Evolutionary conservation across 2,888 invertebrate species (phyloP).

Genomic region (Eudasyphora cyanicolor): DNA sequence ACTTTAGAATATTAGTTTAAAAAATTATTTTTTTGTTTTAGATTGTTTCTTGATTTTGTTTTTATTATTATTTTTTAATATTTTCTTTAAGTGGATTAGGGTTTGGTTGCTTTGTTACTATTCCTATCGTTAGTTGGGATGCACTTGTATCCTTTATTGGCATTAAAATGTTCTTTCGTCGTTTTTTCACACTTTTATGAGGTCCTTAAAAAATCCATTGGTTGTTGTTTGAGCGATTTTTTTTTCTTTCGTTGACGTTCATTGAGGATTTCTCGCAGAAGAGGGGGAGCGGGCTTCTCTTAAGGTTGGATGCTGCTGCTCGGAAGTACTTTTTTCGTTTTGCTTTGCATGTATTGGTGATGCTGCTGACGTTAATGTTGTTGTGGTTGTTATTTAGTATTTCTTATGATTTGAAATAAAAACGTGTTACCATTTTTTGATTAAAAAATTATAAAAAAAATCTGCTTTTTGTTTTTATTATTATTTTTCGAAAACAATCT

Average conservation of each 20-base stretch:
- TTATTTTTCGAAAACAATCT: too few relatives aligned
- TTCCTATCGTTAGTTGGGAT: conserved; percentile 35
- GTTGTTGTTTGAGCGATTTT: conserved; percentile 20
- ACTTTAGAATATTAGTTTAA: too few relatives aligned
- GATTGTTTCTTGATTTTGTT: neutral
- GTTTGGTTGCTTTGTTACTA: neutral
- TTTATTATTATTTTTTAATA: neutral
- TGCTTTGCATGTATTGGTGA: neutral
- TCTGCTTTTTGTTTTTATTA: too few relatives aligned
- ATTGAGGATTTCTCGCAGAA: too few relatives aligned
- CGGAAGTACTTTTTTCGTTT: neutral
- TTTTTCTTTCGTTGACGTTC: conserved; percentile 10
- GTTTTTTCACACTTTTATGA: conserved; percentile 51
- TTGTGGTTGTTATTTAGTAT: neutral
- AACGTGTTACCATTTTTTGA: too few relatives aligned
- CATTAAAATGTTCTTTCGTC: conserved; percentile 63
- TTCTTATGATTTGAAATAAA: conserved; percentile 16
- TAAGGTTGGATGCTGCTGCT: conserved; percentile 17
- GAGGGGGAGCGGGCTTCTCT: conserved; percentile 10
- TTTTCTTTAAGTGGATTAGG: neutral
- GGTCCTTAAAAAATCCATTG: conserved; percentile 59
- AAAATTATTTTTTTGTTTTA: neutral
- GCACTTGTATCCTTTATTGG: conserved; percentile 65
- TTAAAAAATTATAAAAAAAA: too few relatives aligned
- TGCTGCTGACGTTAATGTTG: neutral